Evolutionary conservation across 2,113 vertebrate genomes (phyloP).

Genomic region (Marmota monax): DNA sequence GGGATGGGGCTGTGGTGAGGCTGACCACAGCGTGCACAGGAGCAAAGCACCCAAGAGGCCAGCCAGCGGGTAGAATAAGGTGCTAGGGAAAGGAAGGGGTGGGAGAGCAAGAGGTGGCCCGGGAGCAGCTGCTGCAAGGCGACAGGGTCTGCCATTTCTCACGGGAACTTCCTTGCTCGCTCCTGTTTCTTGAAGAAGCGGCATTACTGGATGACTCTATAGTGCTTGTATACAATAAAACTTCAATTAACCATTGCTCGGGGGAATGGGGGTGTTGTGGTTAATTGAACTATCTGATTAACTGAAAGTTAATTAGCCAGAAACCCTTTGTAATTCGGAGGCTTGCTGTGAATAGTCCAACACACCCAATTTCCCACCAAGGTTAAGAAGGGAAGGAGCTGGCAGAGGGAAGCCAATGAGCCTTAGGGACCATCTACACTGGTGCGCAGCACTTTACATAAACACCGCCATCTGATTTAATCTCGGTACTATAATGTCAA

Average conservation of each 20-base stretch:
- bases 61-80: neutral
- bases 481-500: neutral
- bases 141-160: neutral
- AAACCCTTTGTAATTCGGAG: slow-evolving; percentile 70
- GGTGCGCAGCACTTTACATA: neutral
- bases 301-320: slow-evolving; percentile 81
- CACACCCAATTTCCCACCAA: neutral
- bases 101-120: neutral
- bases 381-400: neutral
- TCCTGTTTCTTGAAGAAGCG: neutral
- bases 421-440: neutral
- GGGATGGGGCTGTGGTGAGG: neutral
- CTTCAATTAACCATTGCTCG: slow-evolving; percentile 72
- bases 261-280: slow-evolving; percentile 62
- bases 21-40: neutral
- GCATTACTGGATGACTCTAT: neutral
- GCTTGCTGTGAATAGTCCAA: slow-evolving; percentile 4
- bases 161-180: neutral
- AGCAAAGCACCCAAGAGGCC: neutral
- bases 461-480: neutral
- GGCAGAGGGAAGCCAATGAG: too few species aligned
- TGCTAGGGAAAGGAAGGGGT: neutral
- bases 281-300: slow-evolving; percentile 83
- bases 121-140: neutral
- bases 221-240: slow-evolving; percentile 67